Base-by-base conservation (phyloP, 2,888 invertebrate species). In the Congeria kusceri region DNA sequence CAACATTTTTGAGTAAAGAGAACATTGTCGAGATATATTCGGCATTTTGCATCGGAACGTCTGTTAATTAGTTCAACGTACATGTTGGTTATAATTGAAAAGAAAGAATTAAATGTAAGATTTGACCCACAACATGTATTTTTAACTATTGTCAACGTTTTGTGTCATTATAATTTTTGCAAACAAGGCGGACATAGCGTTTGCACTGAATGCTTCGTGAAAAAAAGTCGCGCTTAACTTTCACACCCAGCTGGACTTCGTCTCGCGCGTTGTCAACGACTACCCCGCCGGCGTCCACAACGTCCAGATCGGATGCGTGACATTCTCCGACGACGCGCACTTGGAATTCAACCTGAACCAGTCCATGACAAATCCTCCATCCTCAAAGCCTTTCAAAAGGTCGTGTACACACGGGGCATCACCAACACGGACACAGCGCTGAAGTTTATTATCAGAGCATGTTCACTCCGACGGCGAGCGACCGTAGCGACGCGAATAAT, bases 211-310 rank as follows among this genome's bases (percentile, higher is more conserved):
- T n/a, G n/a, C n/a, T n/a, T n/a, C n/a, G 32, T 4, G 32, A 4
- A 32, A 7, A 32, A 32, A 7, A 7, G 32, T 32, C 5, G 32
- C 4, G 32, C 32, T 32, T 7, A 32, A 32, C 32, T 88, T 88
- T 73, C 80, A 86, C 39, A 81, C 86, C 46, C 85, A 87, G 53
- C 77, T 86, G 15, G 84, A 86, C 62, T 87, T 88, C 66, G 83
- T 87, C 4, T 72, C 85, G 1, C 64, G 82, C 5, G 82, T 87
- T 4, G 80, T 80, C 1, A 82, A 82, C 53, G 56, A 62, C 15
- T 77, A 63, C 18, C 18, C 39, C 9, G 61, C 73, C 13, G 78
- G 73, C 9, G 28, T 61, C 0, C 29, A 65, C 23, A 53, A 73
- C 32, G 65, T 78, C 39, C 65, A 64, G 28, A 58, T 78, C 9